Percentiles rank a stretch among this genome's conserved stretches.
Conservation (phyloP, 2,888 invertebrate species). For the Poecilobothrus nobilitatus region DNA sequence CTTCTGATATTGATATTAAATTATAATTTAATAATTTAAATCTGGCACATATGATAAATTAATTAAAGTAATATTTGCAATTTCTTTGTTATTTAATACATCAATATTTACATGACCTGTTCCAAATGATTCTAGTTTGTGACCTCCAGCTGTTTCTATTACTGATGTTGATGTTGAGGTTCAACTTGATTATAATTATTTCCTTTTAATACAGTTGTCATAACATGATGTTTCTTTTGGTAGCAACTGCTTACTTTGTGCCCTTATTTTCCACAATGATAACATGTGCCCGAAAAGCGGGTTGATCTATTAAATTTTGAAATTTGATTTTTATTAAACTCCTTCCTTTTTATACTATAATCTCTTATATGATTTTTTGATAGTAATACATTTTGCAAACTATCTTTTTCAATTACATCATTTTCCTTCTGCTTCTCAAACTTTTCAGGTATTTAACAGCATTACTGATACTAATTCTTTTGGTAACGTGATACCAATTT, state of each 20-base stretch:
- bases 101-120: too few species aligned
- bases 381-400: not conserved
- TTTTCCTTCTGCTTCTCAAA: not conserved
- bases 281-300: not conserved
- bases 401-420: not conserved
- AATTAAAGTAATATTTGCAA: slow-evolving; percentile 9
- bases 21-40: too few species aligned
- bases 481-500: not conserved
- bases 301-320: not conserved
- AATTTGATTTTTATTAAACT: not conserved
- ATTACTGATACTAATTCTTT: too few species aligned
- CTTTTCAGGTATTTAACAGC: not conserved
- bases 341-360: too few species aligned
- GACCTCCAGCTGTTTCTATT: slow-evolving; percentile 15
- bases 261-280: not conserved
- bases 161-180: not conserved
- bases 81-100: too few species aligned
- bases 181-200: not conserved
- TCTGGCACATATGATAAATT: not conserved
- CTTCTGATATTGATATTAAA: slow-evolving; percentile 14
- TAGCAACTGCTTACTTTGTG: not conserved
- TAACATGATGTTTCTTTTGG: not conserved
- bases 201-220: not conserved
- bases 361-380: not conserved
- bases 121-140: slow-evolving; percentile 10